A percentile compares a stretch with the other conserved stretches of the same genome.
Evolutionary conservation across 1,140 invertebrate species (phyloP).

Genomic region (Vanessa tameamea): DNA sequence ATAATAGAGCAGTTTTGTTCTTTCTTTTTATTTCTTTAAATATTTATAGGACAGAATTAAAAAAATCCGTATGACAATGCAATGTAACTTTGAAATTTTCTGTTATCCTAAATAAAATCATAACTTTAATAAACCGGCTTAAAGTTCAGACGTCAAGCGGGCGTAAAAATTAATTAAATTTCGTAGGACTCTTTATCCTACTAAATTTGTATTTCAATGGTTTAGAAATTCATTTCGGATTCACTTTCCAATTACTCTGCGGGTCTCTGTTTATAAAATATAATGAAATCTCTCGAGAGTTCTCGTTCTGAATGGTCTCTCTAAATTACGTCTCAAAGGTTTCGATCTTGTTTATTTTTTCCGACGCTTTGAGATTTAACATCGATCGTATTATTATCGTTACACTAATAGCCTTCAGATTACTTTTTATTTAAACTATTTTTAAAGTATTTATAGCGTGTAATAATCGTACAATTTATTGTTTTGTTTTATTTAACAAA

Average conservation of each 20-base stretch:
- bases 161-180: conserved; percentile 31
- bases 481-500: too few species aligned
- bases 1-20: too few species aligned
- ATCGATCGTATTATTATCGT: background rate
- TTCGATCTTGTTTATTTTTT: conserved; percentile 27
- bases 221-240: conserved; percentile 33
- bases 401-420: background rate
- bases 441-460: background rate
- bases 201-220: conserved; percentile 40
- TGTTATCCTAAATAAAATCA: conserved; percentile 6
- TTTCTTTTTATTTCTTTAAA: too few species aligned
- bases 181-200: conserved; percentile 23
- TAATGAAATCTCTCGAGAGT: conserved; percentile 35
- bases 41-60: too few species aligned
- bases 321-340: background rate
- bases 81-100: background rate
- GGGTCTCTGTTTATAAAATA: conserved; percentile 33
- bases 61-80: too few species aligned
- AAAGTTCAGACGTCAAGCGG: conserved; percentile 11
- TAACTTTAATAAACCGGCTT: background rate
- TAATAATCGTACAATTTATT: background rate
- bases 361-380: conserved; percentile 21
- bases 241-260: conserved; percentile 31
- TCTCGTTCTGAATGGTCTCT: background rate
- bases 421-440: background rate